Evolutionary conservation across 2,888 invertebrate genomes (phyloP), one percentile per base, ranked within the genome.

Genomic region (Apomyelois bistriatella): DNA sequence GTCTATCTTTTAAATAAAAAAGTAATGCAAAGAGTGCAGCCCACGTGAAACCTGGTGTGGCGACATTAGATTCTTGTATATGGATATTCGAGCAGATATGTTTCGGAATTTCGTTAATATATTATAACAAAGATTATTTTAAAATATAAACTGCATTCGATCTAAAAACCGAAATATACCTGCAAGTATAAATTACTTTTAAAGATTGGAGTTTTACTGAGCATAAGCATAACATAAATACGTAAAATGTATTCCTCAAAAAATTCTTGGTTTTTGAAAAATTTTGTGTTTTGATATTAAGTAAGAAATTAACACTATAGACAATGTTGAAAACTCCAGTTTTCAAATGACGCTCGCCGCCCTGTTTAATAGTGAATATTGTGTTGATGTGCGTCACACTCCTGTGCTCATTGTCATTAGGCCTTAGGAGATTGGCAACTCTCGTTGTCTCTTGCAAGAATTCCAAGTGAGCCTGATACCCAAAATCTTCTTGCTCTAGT

Each of bases 301-400:
- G n/a, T n/a, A n/a, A n/a, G n/a, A n/a, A n/a, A n/a, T n/a, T n/a
- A n/a, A n/a, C n/a, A n/a, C n/a, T n/a, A n/a, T n/a, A n/a, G n/a
- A n/a, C n/a, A n/a, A n/a, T n/a, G n/a, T 17, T 36, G 10, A 4
- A 42, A 42, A 42, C 37, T 72, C 76, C 77, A 74, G 76, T 70
- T 72, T 76, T 74, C 72, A 73, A 74, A 61, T 64, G 68, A 79
- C 52, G 82, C 74, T 74, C 79, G 78, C 77, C 78, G 82, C 78
- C 78, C 72, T 74, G 75, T 79, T 82, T 76, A 70, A 77, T 85
- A 87, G 86, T 82, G 74, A 73, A 78, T 84, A 85, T 86, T 85
- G 87, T 89, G 82, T 88, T 82, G 82, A 82, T 89, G 88, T 88
- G 89, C 89, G 89, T 87, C 87, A 86, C 88, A 86, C 86, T 85